Evolutionary conservation across 2,797 vertebrate species (phyloP), one percentile per base, ranked within the genome.

Genomic region (Myotis vivesi): DNA sequence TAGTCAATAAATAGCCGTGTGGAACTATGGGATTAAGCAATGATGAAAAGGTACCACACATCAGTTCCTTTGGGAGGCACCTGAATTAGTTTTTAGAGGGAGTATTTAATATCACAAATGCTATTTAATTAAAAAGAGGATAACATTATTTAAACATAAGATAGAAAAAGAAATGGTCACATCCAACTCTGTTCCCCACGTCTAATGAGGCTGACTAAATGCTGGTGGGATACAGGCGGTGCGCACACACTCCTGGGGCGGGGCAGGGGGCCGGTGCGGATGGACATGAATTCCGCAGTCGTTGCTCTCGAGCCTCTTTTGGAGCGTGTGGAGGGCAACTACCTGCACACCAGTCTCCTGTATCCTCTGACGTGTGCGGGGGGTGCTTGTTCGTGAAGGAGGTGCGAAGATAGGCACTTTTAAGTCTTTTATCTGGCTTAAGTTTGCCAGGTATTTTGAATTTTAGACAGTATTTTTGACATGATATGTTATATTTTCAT

Each of bases 401-500:
- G 8, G 9, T 57, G 28, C 57, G 0, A 23, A 9, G 9, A 11
- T 28, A 51, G 12, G 2, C 36, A 36, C 36, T 64, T 87, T 69
- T 30, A 72, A 82, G 13, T 51, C 72, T 19, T 57, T 85, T 72
- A 30, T 91, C 33, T 28, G 44, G 20, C 28, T n/a, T 51, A 33
- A 30, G 66, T 84, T 79, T 80, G 33, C n/a, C 49, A 19, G 36
- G 20, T 28, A n/a, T 75, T 89, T 53, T n/a, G 46, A 44, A 6
- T 36, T 89, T 86, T 72, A 36, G 44, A 36, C 15, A 44, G 5
- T 85, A 33, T 77, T 85, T 89, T 88, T 28, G n/a, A 84, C 9
- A 28, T 6, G 13, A 4, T 38, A 19, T 79, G 30, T 38, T 72
- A 76, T 59, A 46, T 41, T 84, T 41, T 93, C 28, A 68, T 73